Percentiles rank a stretch among this genome's conserved stretches.
Evolutionary conservation across 2,797 vertebrate species (phyloP).

Genomic region (Gastrophryne carolinensis): DNA sequence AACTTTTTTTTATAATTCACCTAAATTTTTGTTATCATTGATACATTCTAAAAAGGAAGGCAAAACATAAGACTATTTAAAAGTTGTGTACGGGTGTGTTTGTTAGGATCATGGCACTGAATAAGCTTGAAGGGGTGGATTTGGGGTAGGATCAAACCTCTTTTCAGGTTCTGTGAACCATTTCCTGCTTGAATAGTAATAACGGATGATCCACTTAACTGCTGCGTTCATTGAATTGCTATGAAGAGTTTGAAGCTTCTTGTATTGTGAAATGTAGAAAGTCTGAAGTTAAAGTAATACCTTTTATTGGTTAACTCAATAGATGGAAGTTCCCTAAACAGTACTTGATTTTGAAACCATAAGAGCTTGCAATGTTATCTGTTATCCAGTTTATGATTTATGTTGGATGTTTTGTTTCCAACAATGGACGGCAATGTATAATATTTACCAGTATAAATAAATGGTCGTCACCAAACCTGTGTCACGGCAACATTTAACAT

Average conservation of each 20-base stretch:
- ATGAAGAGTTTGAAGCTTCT: neutral
- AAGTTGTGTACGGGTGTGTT: neutral
- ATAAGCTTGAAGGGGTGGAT: neutral
- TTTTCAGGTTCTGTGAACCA: constrained; percentile 20
- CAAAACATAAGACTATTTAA: neutral
- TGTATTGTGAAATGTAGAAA: constrained; percentile 28
- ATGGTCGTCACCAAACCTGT: too few species aligned
- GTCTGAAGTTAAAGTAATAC: too few species aligned
- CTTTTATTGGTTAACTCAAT: too few species aligned
- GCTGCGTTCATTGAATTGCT: neutral
- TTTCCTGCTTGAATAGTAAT: constrained; percentile 14
- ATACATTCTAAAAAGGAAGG: neutral
- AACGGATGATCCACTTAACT: constrained; percentile 3
- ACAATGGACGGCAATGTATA: too few species aligned
- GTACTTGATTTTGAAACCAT: too few species aligned
- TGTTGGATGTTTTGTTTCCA: too few species aligned
- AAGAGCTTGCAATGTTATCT: too few species aligned
- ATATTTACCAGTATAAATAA: too few species aligned
- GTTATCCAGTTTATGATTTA: too few species aligned
- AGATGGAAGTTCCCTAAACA: too few species aligned
- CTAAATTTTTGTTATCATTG: neutral
- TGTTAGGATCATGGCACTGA: neutral
- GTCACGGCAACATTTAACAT: too few species aligned
- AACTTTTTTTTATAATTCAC: neutral
- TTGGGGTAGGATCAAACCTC: neutral